These are phyloP conservation scores for Dynastes maya DNA, from an alignment of 2,888 invertebrate species.

Conservation along the genomic window DNA sequence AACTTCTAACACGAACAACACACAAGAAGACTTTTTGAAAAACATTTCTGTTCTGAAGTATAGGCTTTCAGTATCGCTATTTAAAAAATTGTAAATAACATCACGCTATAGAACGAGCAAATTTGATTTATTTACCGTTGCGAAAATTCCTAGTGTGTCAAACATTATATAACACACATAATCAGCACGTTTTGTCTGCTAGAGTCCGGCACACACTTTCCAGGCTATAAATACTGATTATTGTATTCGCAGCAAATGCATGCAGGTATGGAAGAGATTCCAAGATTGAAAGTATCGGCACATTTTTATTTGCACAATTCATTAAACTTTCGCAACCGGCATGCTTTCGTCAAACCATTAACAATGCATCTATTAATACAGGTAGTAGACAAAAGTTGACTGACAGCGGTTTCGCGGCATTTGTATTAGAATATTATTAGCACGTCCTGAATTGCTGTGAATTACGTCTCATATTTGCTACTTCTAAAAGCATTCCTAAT, in stretches of 20 bases:
- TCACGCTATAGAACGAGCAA: too few relatives aligned
- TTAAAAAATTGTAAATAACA: too few relatives aligned
- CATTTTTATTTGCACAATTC: constrained; percentile 39
- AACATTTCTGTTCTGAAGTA: too few relatives aligned
- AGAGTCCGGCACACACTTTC: not conserved
- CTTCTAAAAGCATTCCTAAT: constrained; percentile 3
- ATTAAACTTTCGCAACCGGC: constrained; percentile 36
- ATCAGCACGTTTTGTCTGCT: not conserved
- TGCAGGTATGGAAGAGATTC: constrained; percentile 34
- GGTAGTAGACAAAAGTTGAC: constrained; percentile 2
- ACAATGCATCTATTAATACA: constrained; percentile 25
- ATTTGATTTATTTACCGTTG: too few relatives aligned
- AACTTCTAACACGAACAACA: too few relatives aligned
- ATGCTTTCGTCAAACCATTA: constrained; percentile 18
- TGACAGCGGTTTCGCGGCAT: constrained; percentile 15
- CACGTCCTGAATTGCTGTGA: constrained; percentile 28
- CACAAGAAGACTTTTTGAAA: too few relatives aligned
- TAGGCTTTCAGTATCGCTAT: too few relatives aligned
- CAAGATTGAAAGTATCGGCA: constrained; percentile 11
- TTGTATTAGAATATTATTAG: constrained; percentile 20
- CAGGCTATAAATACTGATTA: not conserved
- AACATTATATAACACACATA: not conserved
- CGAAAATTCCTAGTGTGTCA: not conserved
- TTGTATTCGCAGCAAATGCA: constrained; percentile 2
- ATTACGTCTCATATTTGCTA: not conserved